These are phyloP conservation scores for Cantharis rustica DNA, from an alignment of 2,888 invertebrate genomes.

Conservation along the genomic window DNA sequence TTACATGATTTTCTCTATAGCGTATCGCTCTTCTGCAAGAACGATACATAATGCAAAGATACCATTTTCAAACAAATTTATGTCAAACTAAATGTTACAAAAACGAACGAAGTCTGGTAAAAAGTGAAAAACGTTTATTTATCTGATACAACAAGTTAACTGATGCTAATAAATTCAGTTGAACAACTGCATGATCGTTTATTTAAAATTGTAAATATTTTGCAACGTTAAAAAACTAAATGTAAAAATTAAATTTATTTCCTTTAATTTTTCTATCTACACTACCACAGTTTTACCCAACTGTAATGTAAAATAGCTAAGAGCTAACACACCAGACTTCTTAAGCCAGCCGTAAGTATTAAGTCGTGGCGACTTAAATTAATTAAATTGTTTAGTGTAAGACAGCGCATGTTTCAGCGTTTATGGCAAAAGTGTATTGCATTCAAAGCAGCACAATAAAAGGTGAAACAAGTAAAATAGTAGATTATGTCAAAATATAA, in stretches of 20 bases:
- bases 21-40: constrained; percentile 23
- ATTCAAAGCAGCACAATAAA: no score
- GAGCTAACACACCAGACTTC: no score
- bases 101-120: constrained; percentile 6
- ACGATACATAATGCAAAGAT: constrained; percentile 27
- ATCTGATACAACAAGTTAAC: background rate
- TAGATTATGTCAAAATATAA: no score
- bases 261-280: no score
- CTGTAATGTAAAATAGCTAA: no score
- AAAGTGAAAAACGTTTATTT: background rate
- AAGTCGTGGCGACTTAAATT: no score
- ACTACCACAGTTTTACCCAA: background rate
- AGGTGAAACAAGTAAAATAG: no score
- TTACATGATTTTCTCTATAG: constrained; percentile 23
- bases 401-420: no score
- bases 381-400: no score
- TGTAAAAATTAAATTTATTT: no score
- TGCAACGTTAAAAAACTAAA: background rate
- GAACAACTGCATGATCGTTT: background rate
- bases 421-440: no score
- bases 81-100: constrained; percentile 12
- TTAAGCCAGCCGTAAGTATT: no score
- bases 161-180: background rate
- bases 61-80: constrained; percentile 18
- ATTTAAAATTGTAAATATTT: background rate